Evolutionary conservation across 2,888 invertebrate species (phyloP), one percentile per base, ranked within the genome.

Genomic region (Eupithecia tripunctaria): DNA sequence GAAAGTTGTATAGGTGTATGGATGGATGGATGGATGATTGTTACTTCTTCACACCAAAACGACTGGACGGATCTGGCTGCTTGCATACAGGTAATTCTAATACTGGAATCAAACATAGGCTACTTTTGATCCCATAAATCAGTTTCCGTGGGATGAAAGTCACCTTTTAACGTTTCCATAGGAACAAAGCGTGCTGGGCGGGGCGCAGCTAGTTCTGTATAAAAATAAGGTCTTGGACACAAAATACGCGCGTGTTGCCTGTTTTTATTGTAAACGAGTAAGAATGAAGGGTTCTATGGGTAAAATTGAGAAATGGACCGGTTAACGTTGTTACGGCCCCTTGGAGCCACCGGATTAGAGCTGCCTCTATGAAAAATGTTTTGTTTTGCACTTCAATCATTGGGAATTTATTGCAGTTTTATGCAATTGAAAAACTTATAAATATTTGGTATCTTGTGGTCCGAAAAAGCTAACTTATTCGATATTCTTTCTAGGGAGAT

Each of bases 261-360:
- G 73, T 21, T 70, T 67, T 36, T 64, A 8, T 5, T 29, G 29
- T 68, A 43, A 62, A 60, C 25, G 66, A 25, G 25, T 43, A 70
- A 47, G 88, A 87, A 86, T 86, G 85, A 88, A 87, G 87, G 91
- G 89, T 87, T 85, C 85, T 77, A 74, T 73, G 84, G 87, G 86
- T 85, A 87, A 92, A 94, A 94, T 94, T 94, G 94, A 94, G 94
- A 94, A 94, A 94, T 94, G 94, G 93, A 91, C 94, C 94, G 93
- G 91, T 88, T 94, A 94, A 94, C 92, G 85, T 91, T 84, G 92
- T 94, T 94, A 94, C 89, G 84, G 84, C 89, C 85, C 91, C 91
- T 93, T 79, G 83, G 83, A 83, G 89, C 85, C 83, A 86, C 88
- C 85, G 87, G 87, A 87, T 89, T 88, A 88, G 73, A 89, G 83